Evolutionary conservation across 2,113 vertebrate genomes (phyloP).

Genomic region (Pteronura brasiliensis): DNA sequence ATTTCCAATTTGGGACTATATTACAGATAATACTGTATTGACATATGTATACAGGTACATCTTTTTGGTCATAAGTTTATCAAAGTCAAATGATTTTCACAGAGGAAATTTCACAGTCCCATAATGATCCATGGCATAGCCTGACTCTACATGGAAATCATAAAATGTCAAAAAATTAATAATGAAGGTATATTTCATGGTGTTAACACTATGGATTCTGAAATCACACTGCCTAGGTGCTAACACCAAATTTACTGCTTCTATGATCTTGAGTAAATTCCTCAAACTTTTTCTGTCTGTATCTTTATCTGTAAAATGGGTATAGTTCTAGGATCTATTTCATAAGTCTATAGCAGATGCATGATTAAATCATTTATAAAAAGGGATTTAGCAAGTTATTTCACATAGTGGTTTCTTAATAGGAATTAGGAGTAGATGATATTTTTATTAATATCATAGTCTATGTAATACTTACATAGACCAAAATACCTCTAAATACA

Average conservation of each 20-base stretch:
- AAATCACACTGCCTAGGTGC: background rate
- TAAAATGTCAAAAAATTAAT: background rate
- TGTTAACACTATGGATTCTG: background rate
- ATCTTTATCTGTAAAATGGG: background rate
- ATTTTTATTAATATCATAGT: conserved; percentile 14
- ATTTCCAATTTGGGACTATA: background rate
- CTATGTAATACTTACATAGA: background rate
- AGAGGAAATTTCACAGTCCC: background rate
- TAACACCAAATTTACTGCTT: background rate
- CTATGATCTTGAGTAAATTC: background rate
- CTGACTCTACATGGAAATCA: background rate
- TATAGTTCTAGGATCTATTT: background rate
- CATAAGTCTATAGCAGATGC: background rate
- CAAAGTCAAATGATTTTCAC: background rate
- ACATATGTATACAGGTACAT: background rate
- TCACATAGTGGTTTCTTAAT: background rate
- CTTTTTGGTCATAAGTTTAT: background rate
- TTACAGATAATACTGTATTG: background rate
- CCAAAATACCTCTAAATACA: background rate
- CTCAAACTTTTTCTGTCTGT: background rate
- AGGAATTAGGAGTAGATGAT: background rate
- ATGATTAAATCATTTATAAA: background rate
- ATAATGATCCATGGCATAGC: background rate
- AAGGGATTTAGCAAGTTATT: background rate
- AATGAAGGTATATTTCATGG: background rate